Conservation (phyloP, 1,140 invertebrate genomes). For the Lycorma delicatula region DNA sequence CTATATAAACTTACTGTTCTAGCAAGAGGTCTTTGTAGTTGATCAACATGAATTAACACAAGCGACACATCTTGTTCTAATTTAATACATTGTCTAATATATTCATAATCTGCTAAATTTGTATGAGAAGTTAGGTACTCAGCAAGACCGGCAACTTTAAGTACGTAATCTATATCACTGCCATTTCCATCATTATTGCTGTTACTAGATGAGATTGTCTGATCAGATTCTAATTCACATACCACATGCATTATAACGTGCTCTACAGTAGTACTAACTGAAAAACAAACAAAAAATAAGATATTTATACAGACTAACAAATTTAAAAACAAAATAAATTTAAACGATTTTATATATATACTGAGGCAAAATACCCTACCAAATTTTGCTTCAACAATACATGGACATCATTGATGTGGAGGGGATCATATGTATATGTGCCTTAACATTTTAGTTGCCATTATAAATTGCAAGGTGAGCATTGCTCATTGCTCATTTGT, state of each 20-base stretch:
- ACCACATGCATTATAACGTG: slow-evolving; percentile 82
- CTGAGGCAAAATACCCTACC: too few relatives aligned
- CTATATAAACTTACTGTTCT: slow-evolving; percentile 50
- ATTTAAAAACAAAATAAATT: too few relatives aligned
- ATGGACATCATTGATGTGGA: too few relatives aligned
- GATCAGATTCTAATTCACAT: slow-evolving; percentile 65
- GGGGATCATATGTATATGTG: too few relatives aligned
- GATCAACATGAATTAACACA: slow-evolving; percentile 51
- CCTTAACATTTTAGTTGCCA: too few relatives aligned
- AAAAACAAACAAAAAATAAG: slow-evolving; percentile 38
- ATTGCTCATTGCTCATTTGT: too few relatives aligned
- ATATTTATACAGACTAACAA: too few relatives aligned
- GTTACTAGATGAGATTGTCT: slow-evolving; percentile 31
- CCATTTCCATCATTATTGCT: background rate
- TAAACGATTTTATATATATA: too few relatives aligned
- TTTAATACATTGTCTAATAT: slow-evolving; percentile 81
- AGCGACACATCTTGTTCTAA: slow-evolving; percentile 83
- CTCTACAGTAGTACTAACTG: slow-evolving; percentile 76
- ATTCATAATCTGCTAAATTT: slow-evolving; percentile 78
- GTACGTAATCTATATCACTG: slow-evolving; percentile 53
- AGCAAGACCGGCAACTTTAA: slow-evolving; percentile 69
- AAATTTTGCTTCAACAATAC: too few relatives aligned
- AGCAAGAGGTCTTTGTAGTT: slow-evolving; percentile 53
- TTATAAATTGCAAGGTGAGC: too few relatives aligned
- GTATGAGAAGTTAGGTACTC: slow-evolving; percentile 67